Evolutionary conservation across 2,888 invertebrate species (phyloP), one percentile per base, ranked within the genome.

Genomic region (Cataglyphis altisquamis): DNA sequence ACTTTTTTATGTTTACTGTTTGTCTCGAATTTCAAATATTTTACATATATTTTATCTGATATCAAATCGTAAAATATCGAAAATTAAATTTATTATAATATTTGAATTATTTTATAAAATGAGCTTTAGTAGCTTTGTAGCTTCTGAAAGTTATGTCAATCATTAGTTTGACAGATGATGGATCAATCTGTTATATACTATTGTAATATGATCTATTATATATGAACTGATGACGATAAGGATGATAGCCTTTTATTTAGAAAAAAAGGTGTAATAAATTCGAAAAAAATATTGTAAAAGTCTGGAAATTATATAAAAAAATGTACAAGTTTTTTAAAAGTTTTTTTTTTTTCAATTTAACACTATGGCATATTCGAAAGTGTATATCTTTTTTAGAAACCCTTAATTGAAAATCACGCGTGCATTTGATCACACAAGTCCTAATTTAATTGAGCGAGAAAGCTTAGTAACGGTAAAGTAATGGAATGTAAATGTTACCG

Each of bases 401-500:
- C 18, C 60, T 62, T 45, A 64, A 64, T 74, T 64, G 36, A 66
- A 66, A 36, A 66, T 36, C 5, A n/a, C 15, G 3, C 15, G 32
- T 8, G 6, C 45, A 21, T 62, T 73, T 64, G 10, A 15, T 75
- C 67, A 25, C 3, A 48, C 32, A 15, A 41, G 6, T 48, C 10
- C 48, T 36, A 18, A n/a, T 36, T 75, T 82, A 83, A 84, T 86
- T 80, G 83, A 80, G 78, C 81, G 64, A 82, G 75, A 68, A 85
- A 83, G 36, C 9, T 70, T 57, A 86, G 45, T 83, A 86, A 81
- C 72, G 72, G 66, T 45, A n/a, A 66, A 62, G 82, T 64, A 82
- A 85, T 77, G 25, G 64, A 66, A 73, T 81, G 83, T 84, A 89
- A 90, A 86, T 86, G 90, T 87, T 90, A 85, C 70, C 82, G 45